Evolutionary conservation across 2,888 invertebrate genomes (phyloP).

Genomic region (Caenorhabditis doughertyi): DNA sequence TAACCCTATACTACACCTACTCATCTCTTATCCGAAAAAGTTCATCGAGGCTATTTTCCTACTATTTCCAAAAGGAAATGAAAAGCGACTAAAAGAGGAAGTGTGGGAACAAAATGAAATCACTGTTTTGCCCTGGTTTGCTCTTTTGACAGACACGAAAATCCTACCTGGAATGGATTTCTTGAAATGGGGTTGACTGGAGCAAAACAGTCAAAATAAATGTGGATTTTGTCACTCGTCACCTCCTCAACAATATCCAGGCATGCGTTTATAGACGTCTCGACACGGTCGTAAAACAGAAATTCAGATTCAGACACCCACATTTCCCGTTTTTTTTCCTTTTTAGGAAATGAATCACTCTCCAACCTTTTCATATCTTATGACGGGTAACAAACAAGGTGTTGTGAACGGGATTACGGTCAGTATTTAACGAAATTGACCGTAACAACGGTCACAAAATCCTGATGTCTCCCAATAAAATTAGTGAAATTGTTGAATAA

Average conservation of each 20-base stretch:
- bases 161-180: slow-evolving; percentile 32
- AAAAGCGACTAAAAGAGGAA: slow-evolving; percentile 26
- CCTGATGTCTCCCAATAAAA: not conserved
- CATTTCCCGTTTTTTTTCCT: slow-evolving; percentile 31
- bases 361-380: slow-evolving; percentile 6
- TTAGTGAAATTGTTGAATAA: not conserved
- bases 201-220: slow-evolving; percentile 17
- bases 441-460: slow-evolving; percentile 71
- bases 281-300: slow-evolving; percentile 41
- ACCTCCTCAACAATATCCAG: not conserved
- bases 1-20: slow-evolving; percentile 51
- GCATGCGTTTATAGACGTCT: slow-evolving; percentile 23
- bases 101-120: slow-evolving; percentile 35
- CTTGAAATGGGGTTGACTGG: not conserved
- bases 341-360: slow-evolving; percentile 38
- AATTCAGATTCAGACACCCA: slow-evolving; percentile 42
- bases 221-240: slow-evolving; percentile 22
- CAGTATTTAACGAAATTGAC: slow-evolving; percentile 51
- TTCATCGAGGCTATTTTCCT: slow-evolving; percentile 21
- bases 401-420: slow-evolving; percentile 72
- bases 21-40: slow-evolving; percentile 42
- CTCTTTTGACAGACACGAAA: not conserved
- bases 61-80: slow-evolving; percentile 38
- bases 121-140: slow-evolving; percentile 26
- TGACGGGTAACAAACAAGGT: slow-evolving; percentile 29